Percentiles rank a stretch among this genome's conserved stretches.
Conservation (phyloP, 1,140 invertebrate species). For the Drosophila mauritiana region DNA sequence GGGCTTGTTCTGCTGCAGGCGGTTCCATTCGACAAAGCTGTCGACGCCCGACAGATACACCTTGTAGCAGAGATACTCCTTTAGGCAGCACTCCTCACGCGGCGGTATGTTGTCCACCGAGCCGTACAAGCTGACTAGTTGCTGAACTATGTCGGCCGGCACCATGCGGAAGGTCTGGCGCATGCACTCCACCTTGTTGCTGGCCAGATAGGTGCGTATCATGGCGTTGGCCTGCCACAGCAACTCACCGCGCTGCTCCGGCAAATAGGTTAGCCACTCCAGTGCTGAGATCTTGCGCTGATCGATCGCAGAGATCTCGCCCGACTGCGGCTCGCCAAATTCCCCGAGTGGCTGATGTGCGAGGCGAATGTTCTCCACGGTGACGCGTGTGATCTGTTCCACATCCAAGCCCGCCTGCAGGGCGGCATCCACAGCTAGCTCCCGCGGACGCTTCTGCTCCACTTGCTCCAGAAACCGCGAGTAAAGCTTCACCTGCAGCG, state of each 20-base stretch:
- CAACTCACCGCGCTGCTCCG: slow-evolving; percentile 91
- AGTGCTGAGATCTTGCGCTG: slow-evolving; percentile 91
- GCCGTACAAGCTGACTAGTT: slow-evolving; percentile 86
- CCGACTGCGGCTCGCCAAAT: slow-evolving; percentile 38
- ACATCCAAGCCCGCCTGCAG: slow-evolving; percentile 92
- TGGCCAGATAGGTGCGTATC: slow-evolving; percentile 91
- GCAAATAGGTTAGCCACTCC: slow-evolving; percentile 94
- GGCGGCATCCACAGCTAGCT: slow-evolving; percentile 88
- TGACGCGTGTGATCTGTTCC: slow-evolving; percentile 91
- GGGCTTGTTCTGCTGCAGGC: slow-evolving; percentile 92
- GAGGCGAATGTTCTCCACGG: slow-evolving; percentile 88
- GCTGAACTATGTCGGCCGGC: slow-evolving; percentile 88
- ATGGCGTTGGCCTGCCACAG: slow-evolving; percentile 95
- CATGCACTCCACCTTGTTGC: slow-evolving; percentile 89
- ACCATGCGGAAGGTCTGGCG: slow-evolving; percentile 89
- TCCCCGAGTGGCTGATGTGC: slow-evolving; percentile 86
- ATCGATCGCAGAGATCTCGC: slow-evolving; percentile 64
- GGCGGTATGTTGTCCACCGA: slow-evolving; percentile 86
- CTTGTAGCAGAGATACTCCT: slow-evolving; percentile 92
- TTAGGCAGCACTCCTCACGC: slow-evolving; percentile 87
- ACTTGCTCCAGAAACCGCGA: slow-evolving; percentile 91
- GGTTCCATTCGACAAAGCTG: slow-evolving; percentile 95
- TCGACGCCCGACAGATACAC: slow-evolving; percentile 93
- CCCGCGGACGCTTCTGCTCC: slow-evolving; percentile 85
- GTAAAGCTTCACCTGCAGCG: slow-evolving; percentile 91